Percentiles rank a stretch among this genome's conserved stretches.
These are phyloP conservation scores for Ophioninae sp. DNA, from an alignment of 2,888 invertebrate species.

Conservation along the genomic window DNA sequence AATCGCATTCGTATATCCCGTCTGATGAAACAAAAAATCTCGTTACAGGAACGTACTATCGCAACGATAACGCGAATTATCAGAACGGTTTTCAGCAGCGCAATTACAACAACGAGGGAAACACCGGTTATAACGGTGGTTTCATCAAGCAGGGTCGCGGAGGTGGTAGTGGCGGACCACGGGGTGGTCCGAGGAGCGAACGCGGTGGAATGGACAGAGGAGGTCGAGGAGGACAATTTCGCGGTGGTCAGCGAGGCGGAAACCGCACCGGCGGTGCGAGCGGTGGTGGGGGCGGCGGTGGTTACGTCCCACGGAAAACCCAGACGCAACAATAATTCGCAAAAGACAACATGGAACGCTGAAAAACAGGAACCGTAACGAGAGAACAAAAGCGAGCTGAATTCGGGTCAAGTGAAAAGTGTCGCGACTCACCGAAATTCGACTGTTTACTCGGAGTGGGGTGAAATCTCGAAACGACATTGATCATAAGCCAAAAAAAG, in stretches of 20 bases:
- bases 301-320: constrained; percentile 75
- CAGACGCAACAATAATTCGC: constrained; percentile 74
- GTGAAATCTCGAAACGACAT: constrained; percentile 19
- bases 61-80: constrained; percentile 78
- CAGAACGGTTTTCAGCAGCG: constrained; percentile 81
- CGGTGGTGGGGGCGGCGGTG: not conserved
- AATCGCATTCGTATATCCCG: not conserved
- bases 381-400: constrained; percentile 58
- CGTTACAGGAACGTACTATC: constrained; percentile 75
- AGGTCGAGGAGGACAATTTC: constrained; percentile 76
- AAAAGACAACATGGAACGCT: not conserved
- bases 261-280: constrained; percentile 77
- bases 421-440: constrained; percentile 4
- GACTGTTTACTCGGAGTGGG: constrained; percentile 1
- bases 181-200: constrained; percentile 73
- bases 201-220: constrained; percentile 71
- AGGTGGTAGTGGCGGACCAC: constrained; percentile 70
- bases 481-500: constrained; percentile 6
- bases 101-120: constrained; percentile 75
- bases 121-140: constrained; percentile 73
- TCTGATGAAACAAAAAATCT: constrained; percentile 1
- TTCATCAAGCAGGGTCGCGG: constrained; percentile 75
- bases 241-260: constrained; percentile 77
- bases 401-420: constrained; percentile 53
- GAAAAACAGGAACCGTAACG: constrained; percentile 48